These are phyloP conservation scores for Argentina silus DNA, from an alignment of 2,797 vertebrate species.

Conservation along the genomic window DNA sequence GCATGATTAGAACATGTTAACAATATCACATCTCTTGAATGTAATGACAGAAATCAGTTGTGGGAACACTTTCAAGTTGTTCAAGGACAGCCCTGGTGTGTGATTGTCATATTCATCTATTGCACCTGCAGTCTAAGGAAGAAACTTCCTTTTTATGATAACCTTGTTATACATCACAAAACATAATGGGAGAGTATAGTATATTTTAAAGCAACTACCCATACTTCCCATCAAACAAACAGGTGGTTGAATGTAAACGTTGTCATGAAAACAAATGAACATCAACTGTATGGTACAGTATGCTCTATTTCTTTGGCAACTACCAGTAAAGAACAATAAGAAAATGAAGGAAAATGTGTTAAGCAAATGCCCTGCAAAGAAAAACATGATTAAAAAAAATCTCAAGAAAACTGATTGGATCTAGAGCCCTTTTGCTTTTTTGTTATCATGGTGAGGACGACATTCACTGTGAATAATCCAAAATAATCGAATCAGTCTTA, in stretches of 20 bases:
- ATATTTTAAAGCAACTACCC: conserved; percentile 45
- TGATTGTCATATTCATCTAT: conserved; percentile 73
- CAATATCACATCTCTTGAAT: not conserved
- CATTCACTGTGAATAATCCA: conserved; percentile 59
- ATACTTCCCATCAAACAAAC: conserved; percentile 41
- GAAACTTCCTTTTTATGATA: conserved; percentile 30
- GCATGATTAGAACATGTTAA: conserved; percentile 25
- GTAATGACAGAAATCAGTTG: not conserved
- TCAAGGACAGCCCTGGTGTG: conserved; percentile 53
- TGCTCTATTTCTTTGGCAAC: conserved; percentile 68
- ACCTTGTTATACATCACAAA: conserved; percentile 26
- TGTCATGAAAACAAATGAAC: conserved; percentile 38
- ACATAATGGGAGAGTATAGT: conserved; percentile 40
- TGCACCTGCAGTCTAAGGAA: conserved; percentile 57
- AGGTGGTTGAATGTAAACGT: conserved; percentile 56
- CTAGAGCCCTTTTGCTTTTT: conserved; percentile 70
- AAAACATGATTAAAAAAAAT: conserved; percentile 25
- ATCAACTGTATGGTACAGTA: conserved; percentile 34
- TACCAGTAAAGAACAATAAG: conserved; percentile 49
- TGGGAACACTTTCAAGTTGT: conserved; percentile 22
- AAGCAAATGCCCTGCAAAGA: conserved; percentile 23
- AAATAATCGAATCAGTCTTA: conserved; percentile 49
- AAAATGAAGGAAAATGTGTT: conserved; percentile 26
- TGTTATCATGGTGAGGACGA: conserved; percentile 56
- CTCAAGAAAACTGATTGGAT: conserved; percentile 50